Evolutionary conservation across 2,888 invertebrate genomes (phyloP).

Genomic region (Linnaemya vulpina): DNA sequence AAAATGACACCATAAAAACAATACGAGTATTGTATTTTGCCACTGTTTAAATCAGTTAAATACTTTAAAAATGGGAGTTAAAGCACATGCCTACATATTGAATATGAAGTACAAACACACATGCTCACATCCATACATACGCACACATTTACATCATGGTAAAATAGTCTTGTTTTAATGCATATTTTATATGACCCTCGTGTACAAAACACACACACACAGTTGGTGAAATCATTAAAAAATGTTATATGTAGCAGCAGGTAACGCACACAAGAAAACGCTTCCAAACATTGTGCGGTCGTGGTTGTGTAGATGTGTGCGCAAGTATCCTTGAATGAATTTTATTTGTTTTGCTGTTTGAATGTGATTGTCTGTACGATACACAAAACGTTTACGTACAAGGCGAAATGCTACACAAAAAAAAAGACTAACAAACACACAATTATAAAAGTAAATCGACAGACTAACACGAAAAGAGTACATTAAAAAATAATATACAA

Average conservation of each 20-base stretch:
- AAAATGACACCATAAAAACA: too few relatives aligned
- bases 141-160: slow-evolving; percentile 32
- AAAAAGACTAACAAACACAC: slow-evolving; percentile 29
- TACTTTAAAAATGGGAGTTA: too few relatives aligned
- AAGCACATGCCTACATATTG: neutral
- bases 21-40: too few relatives aligned
- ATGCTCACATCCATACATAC: neutral
- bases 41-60: neutral
- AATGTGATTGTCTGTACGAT: slow-evolving; percentile 38
- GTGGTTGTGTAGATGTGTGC: neutral
- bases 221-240: slow-evolving; percentile 41
- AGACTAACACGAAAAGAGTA: neutral
- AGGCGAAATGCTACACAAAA: slow-evolving; percentile 61
- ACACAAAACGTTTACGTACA: slow-evolving; percentile 51
- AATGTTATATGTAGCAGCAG: slow-evolving; percentile 30
- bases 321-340: slow-evolving; percentile 12
- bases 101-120: neutral
- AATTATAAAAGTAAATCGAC: neutral
- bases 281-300: neutral
- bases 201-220: slow-evolving; percentile 52
- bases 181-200: slow-evolving; percentile 69
- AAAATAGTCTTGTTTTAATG: slow-evolving; percentile 61
- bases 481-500: slow-evolving; percentile 32
- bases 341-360: neutral
- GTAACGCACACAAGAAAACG: slow-evolving; percentile 31